Base-by-base conservation (phyloP, 2,113 vertebrate genomes). In the Oreochromis spilurus region DNA sequence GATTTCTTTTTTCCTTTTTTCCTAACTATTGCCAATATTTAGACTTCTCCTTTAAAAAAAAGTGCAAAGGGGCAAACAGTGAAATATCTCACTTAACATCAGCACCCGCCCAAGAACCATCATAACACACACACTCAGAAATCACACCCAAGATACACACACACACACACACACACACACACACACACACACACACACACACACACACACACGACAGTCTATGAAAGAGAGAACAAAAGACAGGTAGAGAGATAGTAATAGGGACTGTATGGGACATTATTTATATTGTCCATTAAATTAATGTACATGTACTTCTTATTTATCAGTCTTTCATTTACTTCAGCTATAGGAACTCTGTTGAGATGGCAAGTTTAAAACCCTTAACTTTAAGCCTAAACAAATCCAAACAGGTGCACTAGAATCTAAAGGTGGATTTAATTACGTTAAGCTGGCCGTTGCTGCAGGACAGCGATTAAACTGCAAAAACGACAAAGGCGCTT, bases 21-120 rank as follows among this genome's bases (percentile, higher is more conserved):
- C 58, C 3, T 62, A 36, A 65, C 31, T 43, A 13, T 60, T 3
- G 40, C 11, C 57, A 14, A 80, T 31, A 17, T 17, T 2, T 54
- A 24, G 31, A 70, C 34, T 40, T 38, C 24, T 72, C 24, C 34
- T 86, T 53, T 14, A 9, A 72, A 43, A 78, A 79, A 29, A 62
- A 17, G 67, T 45, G 67, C 40, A 52, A 52, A 72, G 48, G 21
- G 38, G 29, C 14, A 10, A 81, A 38, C 55, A 31, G 60, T 78
- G 9, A 83, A 14, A 82, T 50, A 9, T 81, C 82, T 84, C 54
- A 78, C 85, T 53, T 81, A 89, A 89, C 77, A 79, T 50, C 83
- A 58, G 58, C 38, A 84, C 9, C 77, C 24, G 3, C 70, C 86
- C 86, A 67, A 48, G 6, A 85, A 82, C 79, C 83, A 85, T 84